Evolutionary conservation across 2,888 invertebrate genomes (phyloP), one percentile per base, ranked within the genome.

Genomic region (Augiades crinisus): DNA sequence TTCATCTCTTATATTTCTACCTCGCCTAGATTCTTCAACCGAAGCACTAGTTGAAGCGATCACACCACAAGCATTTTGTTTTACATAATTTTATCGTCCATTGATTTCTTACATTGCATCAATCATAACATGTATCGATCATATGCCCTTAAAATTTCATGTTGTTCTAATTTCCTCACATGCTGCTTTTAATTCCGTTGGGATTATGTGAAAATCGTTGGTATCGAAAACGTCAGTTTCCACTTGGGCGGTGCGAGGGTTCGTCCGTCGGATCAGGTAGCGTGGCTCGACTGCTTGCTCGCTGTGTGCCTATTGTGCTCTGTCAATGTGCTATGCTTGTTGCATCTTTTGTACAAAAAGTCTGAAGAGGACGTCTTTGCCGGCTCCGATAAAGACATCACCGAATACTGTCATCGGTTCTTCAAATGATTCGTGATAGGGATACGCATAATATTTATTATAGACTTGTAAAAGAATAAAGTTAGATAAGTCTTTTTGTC

Each of bases 261-360:
- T 88, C 90, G 92, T 82, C 81, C 86, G 92, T 93, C 94, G 88
- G 93, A 93, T 91, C 94, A 95, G 94, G 94, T 95, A 94, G 93
- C 93, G 92, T 94, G 93, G 91, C 91, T 92, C 80, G 93, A 93
- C 90, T 90, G 93, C 85, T 89, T 93, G 78, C 89, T 93, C 85
- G 93, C 93, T 86, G 85, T 93, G 70, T 91, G 92, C 78, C 89
- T 93, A 61, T 85, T 93, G 83, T 92, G 92, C 82, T 92, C 92
- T 67, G 84, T 93, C 73, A 92, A 93, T 86, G 81, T 92, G 67
- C 83, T 93, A 72, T 92, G 92, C 89, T 91, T 92, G 74, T 72
- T 93, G 78, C 92, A 92, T 87, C 87, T 93, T 62, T 71, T 91
- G 60, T 92, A 92, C 70, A 57, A 70, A 58, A 67, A 65, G 51